Conservation (phyloP, 2,797 vertebrate genomes). For the Trematomus bernacchii region DNA sequence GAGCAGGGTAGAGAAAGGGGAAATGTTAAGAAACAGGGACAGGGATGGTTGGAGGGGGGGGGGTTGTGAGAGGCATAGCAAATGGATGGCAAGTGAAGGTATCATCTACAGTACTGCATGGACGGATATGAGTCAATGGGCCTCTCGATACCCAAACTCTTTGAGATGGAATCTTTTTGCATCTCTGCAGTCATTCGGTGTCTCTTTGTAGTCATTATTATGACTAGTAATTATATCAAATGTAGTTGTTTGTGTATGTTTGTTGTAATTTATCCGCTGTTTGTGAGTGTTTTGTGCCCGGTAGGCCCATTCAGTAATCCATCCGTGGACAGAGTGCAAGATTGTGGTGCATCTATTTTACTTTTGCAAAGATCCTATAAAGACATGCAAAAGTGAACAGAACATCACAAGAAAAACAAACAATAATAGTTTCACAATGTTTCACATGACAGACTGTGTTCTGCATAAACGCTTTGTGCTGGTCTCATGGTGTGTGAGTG, state of each 20-base stretch:
- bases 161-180: not conserved
- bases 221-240: too few relatives aligned
- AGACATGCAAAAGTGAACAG: constrained; percentile 38
- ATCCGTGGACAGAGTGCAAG: constrained; percentile 42
- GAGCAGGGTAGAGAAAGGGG: constrained; percentile 5
- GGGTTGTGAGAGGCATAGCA: constrained; percentile 3
- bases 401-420: constrained; percentile 39
- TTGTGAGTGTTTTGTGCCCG: not conserved
- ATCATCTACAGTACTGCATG: constrained; percentile 13
- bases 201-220: not conserved
- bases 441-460: constrained; percentile 34
- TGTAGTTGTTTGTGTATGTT: not conserved
- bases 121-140: not conserved
- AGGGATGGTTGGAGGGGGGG: not conserved
- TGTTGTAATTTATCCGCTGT: not conserved
- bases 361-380: constrained; percentile 20
- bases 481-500: not conserved
- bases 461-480: constrained; percentile 50
- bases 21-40: constrained; percentile 1
- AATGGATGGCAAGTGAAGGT: not conserved
- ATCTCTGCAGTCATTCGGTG: not conserved
- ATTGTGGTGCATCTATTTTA: constrained; percentile 63
- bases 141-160: not conserved
- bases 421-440: not conserved
- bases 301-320: not conserved